Percentiles rank a stretch among this genome's conserved stretches.
Evolutionary conservation across 2,113 vertebrate species (phyloP).

Genomic region (Empidonax traillii): DNA sequence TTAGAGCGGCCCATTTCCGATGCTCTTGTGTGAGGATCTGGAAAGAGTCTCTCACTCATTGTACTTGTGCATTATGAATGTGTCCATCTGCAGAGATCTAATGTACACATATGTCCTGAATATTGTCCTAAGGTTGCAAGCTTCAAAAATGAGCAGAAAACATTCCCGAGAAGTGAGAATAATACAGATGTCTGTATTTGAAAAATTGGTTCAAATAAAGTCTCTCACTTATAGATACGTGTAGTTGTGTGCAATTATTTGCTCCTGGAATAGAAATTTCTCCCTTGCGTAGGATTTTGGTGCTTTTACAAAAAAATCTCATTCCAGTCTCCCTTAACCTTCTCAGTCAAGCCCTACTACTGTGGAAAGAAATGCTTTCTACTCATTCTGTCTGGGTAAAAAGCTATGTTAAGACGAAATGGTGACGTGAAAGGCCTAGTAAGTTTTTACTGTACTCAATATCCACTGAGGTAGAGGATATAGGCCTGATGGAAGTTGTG

Average conservation of each 20-base stretch:
- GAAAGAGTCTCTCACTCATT: slow-evolving; percentile 70
- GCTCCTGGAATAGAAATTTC: background rate
- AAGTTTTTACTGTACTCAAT: background rate
- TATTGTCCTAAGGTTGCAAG: slow-evolving; percentile 70
- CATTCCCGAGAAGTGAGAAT: slow-evolving; percentile 64
- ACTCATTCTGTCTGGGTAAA: background rate
- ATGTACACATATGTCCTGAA: slow-evolving; percentile 69
- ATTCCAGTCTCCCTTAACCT: background rate
- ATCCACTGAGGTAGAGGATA: background rate
- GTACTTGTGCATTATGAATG: slow-evolving; percentile 69
- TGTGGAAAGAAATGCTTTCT: background rate
- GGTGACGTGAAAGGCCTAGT: background rate
- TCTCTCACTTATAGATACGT: slow-evolving; percentile 42
- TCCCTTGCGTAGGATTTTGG: background rate
- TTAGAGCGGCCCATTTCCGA: slow-evolving; percentile 66
- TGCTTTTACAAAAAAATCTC: background rate
- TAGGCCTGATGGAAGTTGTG: background rate
- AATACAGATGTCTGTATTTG: slow-evolving; percentile 68
- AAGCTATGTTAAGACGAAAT: background rate
- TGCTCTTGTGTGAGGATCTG: slow-evolving; percentile 66
- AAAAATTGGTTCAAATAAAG: slow-evolving; percentile 68
- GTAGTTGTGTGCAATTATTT: slow-evolving; percentile 50
- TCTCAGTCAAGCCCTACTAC: background rate
- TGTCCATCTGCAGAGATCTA: slow-evolving; percentile 70
- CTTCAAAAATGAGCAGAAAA: slow-evolving; percentile 68